Evolutionary conservation across 2,888 invertebrate genomes (phyloP).

Genomic region (Euphydryas editha): DNA sequence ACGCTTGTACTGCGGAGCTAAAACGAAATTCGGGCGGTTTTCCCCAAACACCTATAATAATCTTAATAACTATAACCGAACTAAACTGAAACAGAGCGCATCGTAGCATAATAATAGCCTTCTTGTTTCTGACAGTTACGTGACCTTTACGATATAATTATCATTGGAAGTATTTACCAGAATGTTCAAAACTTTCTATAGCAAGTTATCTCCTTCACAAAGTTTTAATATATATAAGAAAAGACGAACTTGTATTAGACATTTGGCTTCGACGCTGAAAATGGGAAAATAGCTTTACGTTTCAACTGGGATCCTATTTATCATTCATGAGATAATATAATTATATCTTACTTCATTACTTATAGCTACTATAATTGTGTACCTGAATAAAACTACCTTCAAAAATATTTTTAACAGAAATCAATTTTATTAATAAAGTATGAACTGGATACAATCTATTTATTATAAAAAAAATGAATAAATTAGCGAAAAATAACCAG

Average conservation of each 20-base stretch:
- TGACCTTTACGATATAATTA: slow-evolving; percentile 25
- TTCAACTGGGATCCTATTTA: neutral
- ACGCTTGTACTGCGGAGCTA: neutral
- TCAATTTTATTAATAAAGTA: too few relatives aligned
- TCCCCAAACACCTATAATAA: slow-evolving; percentile 11
- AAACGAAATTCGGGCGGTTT: neutral
- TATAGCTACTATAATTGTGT: neutral
- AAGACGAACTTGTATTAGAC: neutral
- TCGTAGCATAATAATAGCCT: slow-evolving; percentile 29
- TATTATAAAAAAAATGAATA: too few relatives aligned
- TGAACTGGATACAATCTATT: too few relatives aligned
- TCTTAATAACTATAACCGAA: slow-evolving; percentile 18
- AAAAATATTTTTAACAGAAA: too few relatives aligned
- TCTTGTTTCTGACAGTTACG: slow-evolving; percentile 27
- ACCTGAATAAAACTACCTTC: too few relatives aligned
- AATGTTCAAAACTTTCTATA: slow-evolving; percentile 7
- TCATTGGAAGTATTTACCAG: slow-evolving; percentile 12
- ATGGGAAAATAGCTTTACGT: neutral
- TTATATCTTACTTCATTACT: too few relatives aligned
- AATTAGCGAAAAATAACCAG: too few relatives aligned
- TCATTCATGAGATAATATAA: neutral
- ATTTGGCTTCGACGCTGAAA: neutral
- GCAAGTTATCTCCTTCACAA: neutral
- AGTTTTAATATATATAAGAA: neutral
- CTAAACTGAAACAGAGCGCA: slow-evolving; percentile 25